Evolutionary conservation across 2,888 invertebrate genomes (phyloP).

Genomic region (Geotrupes spiniger): DNA sequence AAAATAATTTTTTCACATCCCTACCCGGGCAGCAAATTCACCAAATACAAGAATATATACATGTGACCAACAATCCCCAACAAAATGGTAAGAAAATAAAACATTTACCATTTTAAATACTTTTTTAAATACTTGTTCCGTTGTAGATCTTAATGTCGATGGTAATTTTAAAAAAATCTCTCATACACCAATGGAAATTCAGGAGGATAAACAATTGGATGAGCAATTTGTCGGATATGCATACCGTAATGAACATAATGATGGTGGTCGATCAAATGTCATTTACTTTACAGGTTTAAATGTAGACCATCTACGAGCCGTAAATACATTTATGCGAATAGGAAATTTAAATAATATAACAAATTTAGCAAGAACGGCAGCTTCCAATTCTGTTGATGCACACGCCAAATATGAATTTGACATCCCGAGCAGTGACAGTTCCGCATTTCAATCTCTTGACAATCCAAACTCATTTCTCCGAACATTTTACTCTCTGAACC

Average conservation of each 20-base stretch:
- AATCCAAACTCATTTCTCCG: constrained; percentile 19
- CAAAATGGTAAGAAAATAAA: background rate
- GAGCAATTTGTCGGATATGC: constrained; percentile 36
- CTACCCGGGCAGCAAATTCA: no score
- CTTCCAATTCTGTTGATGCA: constrained; percentile 34
- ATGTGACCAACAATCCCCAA: background rate
- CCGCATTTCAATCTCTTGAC: constrained; percentile 19
- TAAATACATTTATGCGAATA: constrained; percentile 3
- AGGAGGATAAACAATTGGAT: background rate
- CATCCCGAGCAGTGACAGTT: background rate
- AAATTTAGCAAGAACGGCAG: constrained; percentile 28
- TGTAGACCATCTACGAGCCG: constrained; percentile 23
- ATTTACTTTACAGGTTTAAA: constrained; percentile 38
- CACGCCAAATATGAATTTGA: constrained; percentile 21
- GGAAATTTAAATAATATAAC: constrained; percentile 10
- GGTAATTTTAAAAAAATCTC: no score
- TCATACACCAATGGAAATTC: no score
- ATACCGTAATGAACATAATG: constrained; percentile 37
- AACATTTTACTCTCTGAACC: constrained; percentile 25
- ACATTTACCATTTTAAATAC: background rate
- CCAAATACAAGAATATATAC: background rate
- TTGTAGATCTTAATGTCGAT: no score
- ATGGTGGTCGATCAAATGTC: constrained; percentile 38
- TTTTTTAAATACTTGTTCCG: background rate
- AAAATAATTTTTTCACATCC: no score